Base-by-base conservation (phyloP, 2,797 vertebrate species). In the Molossus alvarezi region DNA sequence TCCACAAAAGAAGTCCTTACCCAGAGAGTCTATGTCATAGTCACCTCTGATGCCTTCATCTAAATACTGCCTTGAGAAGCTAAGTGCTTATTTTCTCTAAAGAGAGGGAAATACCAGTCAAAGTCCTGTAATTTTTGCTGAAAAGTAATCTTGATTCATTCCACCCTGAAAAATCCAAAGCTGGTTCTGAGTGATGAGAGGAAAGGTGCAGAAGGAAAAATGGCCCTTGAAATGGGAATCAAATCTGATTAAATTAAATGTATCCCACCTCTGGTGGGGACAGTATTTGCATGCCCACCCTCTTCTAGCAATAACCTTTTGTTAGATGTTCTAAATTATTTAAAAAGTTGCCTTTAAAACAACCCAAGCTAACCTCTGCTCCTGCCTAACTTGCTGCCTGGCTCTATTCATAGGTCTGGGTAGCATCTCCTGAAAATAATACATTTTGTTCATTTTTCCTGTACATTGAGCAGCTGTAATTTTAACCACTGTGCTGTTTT, bases 271-370 rank as follows among this genome's bases (percentile, higher is more conserved):
- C 72, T 48, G 25, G 4, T 45, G 73, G 77, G 73, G 64, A 27
- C 11, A 37, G 17, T 45, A 62, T 84, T 69, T 58, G 51, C 12
- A 62, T 12, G n/a, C 29, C n/a, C 5, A 84, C 1, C 21, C 25
- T 21, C 37, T 57, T 27, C n/a, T 71, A 48, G 71, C 13, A 11
- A 15, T 80, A 53, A 41, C 71, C 27, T 72, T 41, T 29, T 13
- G 65, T 87, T 57, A 71, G 64, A 60, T 53, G n/a, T 67, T 86
- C 45, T 72, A 29, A 80, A 60, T 58, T 51, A 60, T 58, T 51
- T 72, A 73, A 94, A 87, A 64, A 17, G 84, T 33, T 85, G n/a
- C 71, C 41, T 80, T 79, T 69, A 27, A 85, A 20, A 15, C 29
- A 77, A 15, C 45, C 23, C 48, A 55, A 55, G 72, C 37, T 58